Evolutionary conservation across 2,888 invertebrate species (phyloP).

Genomic region (Agrilus mali): DNA sequence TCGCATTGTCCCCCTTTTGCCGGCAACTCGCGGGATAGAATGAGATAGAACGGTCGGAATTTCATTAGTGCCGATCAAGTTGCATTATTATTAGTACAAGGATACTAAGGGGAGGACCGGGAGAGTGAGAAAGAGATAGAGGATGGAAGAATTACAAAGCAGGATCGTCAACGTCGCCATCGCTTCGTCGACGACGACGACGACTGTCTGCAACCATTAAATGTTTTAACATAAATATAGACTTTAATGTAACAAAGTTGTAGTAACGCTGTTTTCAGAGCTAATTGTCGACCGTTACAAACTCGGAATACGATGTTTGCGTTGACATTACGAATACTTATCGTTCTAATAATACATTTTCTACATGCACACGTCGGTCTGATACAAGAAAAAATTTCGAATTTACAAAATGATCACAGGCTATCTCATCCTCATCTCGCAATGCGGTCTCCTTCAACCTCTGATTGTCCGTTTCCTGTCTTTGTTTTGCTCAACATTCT

Average conservation of each 20-base stretch:
- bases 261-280: too few species aligned
- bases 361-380: too few species aligned
- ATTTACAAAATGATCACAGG: too few species aligned
- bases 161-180: conserved; percentile 1
- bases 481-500: too few species aligned
- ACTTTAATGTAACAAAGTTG: too few species aligned
- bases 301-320: conserved; percentile 18
- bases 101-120: not conserved
- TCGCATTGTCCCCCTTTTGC: conserved; percentile 13
- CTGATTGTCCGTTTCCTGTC: too few species aligned
- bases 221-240: too few species aligned
- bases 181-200: not conserved
- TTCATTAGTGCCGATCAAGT: conserved; percentile 23
- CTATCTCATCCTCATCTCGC: too few species aligned
- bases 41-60: conserved; percentile 29
- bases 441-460: too few species aligned
- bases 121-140: not conserved
- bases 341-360: conserved; percentile 19
- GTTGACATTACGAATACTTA: conserved; percentile 26
- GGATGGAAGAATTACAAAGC: conserved; percentile 1
- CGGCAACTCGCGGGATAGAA: conserved; percentile 14
- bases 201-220: conserved; percentile 1
- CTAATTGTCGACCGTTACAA: too few species aligned
- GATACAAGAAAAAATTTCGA: too few species aligned
- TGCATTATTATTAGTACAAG: conserved; percentile 1